Percentiles rank a stretch among this genome's conserved stretches.
Conservation (phyloP, 2,113 vertebrate species). For the Charina bottae region DNA sequence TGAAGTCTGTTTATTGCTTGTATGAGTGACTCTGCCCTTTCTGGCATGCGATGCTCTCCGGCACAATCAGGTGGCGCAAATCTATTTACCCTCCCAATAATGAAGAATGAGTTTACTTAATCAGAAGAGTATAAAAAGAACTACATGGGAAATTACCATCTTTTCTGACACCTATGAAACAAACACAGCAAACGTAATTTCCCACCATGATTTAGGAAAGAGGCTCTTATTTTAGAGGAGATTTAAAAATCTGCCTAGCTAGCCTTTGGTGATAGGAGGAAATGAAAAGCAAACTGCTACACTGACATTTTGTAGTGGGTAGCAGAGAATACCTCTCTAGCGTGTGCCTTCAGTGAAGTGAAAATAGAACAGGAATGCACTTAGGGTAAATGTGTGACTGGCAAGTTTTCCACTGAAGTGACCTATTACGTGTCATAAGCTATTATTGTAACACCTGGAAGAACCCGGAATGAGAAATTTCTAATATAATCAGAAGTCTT, state of each 20-base stretch:
- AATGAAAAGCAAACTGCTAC: conserved; percentile 47
- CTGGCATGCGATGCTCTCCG: conserved; percentile 26
- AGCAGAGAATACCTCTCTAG: conserved; percentile 35
- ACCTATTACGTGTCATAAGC: conserved; percentile 31
- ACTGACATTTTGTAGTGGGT: conserved; percentile 52
- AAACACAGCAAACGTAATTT: conserved; percentile 28
- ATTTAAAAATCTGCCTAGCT: conserved; percentile 52
- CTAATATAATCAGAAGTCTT: conserved; percentile 50
- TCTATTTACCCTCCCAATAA: conserved; percentile 45
- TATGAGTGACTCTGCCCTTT: conserved; percentile 28
- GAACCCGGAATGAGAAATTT: conserved; percentile 39
- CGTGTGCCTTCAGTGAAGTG: conserved; percentile 58
- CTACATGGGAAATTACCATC: conserved; percentile 26
- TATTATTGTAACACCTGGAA: conserved; percentile 23
- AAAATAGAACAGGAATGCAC: conserved; percentile 52
- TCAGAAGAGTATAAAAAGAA: conserved; percentile 13
- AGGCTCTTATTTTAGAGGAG: conserved; percentile 45
- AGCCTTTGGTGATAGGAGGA: conserved; percentile 55
- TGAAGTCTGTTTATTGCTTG: conserved; percentile 47
- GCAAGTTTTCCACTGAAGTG: conserved; percentile 48
- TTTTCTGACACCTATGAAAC: conserved; percentile 29
- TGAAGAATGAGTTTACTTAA: conserved; percentile 45
- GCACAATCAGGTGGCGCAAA: conserved; percentile 46
- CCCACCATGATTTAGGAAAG: conserved; percentile 19
- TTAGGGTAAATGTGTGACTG: conserved; percentile 25